Base-by-base conservation (phyloP, 2,797 vertebrate genomes). In the Morelia viridis region DNA sequence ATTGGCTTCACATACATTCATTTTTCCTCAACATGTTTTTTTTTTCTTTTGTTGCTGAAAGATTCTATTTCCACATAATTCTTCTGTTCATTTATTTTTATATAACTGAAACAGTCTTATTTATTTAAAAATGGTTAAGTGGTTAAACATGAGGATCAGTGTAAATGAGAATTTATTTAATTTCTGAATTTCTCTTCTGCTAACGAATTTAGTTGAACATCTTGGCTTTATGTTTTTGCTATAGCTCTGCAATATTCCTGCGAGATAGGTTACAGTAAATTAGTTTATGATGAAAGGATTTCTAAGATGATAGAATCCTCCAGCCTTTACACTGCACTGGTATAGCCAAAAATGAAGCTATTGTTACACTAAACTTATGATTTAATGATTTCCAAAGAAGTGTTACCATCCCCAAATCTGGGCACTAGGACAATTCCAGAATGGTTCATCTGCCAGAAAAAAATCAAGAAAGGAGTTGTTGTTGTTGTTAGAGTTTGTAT, bases 391-490 rank as follows among this genome's bases (percentile, higher is more conserved):
- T 89, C 50, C 58, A 90, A 83, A 41, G 7, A 9, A 57, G 64
- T 80, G 2, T 41, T 62, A 56, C 22, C 8, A 60, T 88, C 22
- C 8, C 56, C 31, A 19, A 15, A 31, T 31, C 19, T 68, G 56
- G 22, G 26, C 0, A 4, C 31, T 88, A 8, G 28, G 0, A 53
- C 1, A 31, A 28, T 92, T 12, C 0, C 24, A 80, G 12, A 58
- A 85, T 57, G 85, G 6, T 80, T 24, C 90, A 15, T 92, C 53
- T 94, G 93, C 84, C 57, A 90, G 50, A 22, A 93, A 95, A 46
- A 92, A 90, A 92, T 96, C 95, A 96, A 26, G 94, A 93, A 50
- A 65, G 41, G 41, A 41, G 41, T 41, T 41, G 41, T 41, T 3
- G 41, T 41, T 41, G 41, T 41, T 41, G 41, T 53, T 53, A 53